These are phyloP conservation scores for Gallinago jamesoni DNA, from an alignment of 2,113 vertebrate species.

Conservation along the genomic window DNA sequence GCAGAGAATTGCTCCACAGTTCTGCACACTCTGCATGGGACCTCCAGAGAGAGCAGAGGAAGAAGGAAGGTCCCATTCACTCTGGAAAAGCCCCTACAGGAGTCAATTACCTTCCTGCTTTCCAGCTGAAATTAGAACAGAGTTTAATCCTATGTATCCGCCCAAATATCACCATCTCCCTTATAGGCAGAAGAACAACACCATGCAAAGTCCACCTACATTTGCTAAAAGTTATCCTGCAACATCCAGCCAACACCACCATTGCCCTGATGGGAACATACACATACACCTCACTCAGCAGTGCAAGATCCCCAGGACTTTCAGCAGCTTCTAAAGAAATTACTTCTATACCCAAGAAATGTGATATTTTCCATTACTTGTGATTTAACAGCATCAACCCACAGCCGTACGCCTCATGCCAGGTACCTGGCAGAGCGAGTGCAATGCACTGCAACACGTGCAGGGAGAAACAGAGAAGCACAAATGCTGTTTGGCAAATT, in stretches of 20 bases:
- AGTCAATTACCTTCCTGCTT: neutral
- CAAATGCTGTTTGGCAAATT: neutral
- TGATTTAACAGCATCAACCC: neutral
- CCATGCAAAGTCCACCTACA: neutral
- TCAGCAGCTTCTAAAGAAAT: neutral
- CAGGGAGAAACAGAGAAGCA: neutral
- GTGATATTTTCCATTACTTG: neutral
- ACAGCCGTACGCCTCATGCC: neutral
- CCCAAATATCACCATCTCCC: neutral
- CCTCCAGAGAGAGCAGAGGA: neutral
- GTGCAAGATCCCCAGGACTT: neutral
- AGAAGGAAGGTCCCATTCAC: neutral
- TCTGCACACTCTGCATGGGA: neutral
- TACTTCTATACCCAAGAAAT: neutral
- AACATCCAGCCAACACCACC: neutral
- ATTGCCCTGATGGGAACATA: neutral
- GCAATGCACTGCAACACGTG: fast-evolving
- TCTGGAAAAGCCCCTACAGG: neutral
- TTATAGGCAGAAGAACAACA: neutral
- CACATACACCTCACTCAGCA: neutral
- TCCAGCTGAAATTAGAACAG: neutral
- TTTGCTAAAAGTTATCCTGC: neutral
- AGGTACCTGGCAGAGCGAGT: neutral
- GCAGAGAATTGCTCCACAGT: neutral
- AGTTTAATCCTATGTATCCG: neutral